These are phyloP conservation scores for Chalcosyrphus nemorum DNA, from an alignment of 2,888 invertebrate genomes.

Conservation along the genomic window DNA sequence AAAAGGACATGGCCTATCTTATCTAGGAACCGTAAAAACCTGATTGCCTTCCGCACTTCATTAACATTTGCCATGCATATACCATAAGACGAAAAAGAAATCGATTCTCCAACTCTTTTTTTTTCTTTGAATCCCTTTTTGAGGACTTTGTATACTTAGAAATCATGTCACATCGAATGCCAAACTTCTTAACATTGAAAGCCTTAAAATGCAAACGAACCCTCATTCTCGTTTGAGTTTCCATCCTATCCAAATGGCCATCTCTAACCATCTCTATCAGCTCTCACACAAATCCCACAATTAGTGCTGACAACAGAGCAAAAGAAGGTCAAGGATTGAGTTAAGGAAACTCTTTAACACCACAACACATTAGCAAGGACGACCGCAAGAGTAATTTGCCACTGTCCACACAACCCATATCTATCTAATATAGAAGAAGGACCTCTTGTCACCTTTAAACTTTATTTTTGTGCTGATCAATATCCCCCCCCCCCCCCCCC, in stretches of 20 bases:
- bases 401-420: constrained; percentile 11
- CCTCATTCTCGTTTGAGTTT: background rate
- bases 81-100: background rate
- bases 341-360: constrained; percentile 36
- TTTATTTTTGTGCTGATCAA: constrained; percentile 59
- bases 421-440: constrained; percentile 19
- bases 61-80: constrained; percentile 22
- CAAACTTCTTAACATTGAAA: constrained; percentile 48
- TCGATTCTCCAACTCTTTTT: background rate
- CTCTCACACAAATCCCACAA: constrained; percentile 20
- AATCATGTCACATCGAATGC: constrained; percentile 55
- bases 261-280: constrained; percentile 12
- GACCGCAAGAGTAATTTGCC: constrained; percentile 56
- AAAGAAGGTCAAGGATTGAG: constrained; percentile 63
- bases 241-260: constrained; percentile 14
- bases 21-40: background rate
- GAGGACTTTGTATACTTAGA: constrained; percentile 41
- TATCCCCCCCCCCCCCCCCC: constrained; percentile 18
- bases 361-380: constrained; percentile 51
- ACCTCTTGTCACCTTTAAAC: constrained; percentile 60
- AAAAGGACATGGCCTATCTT: background rate
- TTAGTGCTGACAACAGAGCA: constrained; percentile 52
- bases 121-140: background rate
- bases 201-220: constrained; percentile 30
- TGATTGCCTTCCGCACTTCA: constrained; percentile 21